Base-by-base conservation (phyloP, 2,113 vertebrate genomes). In the Eurystomus gularis region DNA sequence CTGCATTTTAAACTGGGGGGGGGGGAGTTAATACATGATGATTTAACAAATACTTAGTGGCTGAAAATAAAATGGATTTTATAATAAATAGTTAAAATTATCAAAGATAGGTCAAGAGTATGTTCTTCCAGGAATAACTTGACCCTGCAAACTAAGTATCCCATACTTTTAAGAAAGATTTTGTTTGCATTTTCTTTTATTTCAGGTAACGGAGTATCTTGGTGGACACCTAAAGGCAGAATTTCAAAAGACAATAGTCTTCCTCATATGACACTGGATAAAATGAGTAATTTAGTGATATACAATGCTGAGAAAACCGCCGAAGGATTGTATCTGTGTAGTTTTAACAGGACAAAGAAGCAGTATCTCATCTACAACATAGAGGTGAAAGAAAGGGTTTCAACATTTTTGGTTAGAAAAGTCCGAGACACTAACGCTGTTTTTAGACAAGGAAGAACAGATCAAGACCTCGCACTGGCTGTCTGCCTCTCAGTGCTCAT, bases 401-500 rank as follows among this genome's bases (percentile, higher is more conserved):
- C 61, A 46, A 44, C 46, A 3, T 24, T 48, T 35, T 35, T 73
- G 51, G 66, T 64, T n/a, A 94, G 97, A 81, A 96, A 84, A n/a
- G 16, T 76, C 48, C 24, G 55, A 69, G 93, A 95, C 9, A n/a
- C 33, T 23, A 69, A 13, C 2, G 5, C 12, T 4, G 26, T 1
- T 25, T 39, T 49, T 10, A 61, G 81, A 49, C 40, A 81, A 29
- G 73, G 80, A 13, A 62, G 24, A 10, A 35, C 79, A 1, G 49
- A 98, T 37, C 89, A 95, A 52, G 42, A 98, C 29, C 96, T 99
- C 15, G 15, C 75, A 7, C 72, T 99, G 86, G 98, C 98, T 4
- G 93, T 99, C 49, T 98, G 98, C 89, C 97, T 99, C 64, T 99
- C 99, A 0, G 98, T 99, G 92, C 80, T 99, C 62, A 95, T 99